These are phyloP conservation scores for Ceyx erithaca DNA, from an alignment of 2,797 vertebrate species.

Conservation along the genomic window DNA sequence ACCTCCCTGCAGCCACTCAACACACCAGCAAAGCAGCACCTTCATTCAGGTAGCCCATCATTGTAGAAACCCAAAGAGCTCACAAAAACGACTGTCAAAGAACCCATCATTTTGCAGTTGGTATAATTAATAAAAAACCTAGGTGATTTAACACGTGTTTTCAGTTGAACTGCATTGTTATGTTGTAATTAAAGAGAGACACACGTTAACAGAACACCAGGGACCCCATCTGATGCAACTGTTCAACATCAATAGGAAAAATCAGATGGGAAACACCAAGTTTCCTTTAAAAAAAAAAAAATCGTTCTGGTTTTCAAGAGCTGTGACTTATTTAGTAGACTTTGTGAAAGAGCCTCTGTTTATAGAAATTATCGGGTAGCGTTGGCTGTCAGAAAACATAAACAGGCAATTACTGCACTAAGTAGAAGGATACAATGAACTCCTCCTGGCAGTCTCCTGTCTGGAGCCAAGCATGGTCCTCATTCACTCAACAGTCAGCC, in stretches of 20 bases:
- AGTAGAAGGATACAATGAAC: constrained; percentile 10
- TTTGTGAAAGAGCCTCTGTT: constrained; percentile 41
- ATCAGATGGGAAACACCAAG: constrained; percentile 29
- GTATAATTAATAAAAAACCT: constrained; percentile 59
- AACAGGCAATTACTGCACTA: constrained; percentile 57
- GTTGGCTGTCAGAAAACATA: constrained; percentile 52
- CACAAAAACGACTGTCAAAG: constrained; percentile 57
- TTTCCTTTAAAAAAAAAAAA: constrained; percentile 16
- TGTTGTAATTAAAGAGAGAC: constrained; percentile 55
- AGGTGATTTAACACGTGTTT: constrained; percentile 56
- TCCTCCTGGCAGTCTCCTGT: constrained; percentile 24
- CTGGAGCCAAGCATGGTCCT: background rate
- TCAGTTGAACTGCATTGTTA: constrained; percentile 47
- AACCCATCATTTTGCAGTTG: constrained; percentile 69
- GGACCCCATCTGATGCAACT: constrained; percentile 33
- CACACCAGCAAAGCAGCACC: background rate
- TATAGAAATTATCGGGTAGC: constrained; percentile 45
- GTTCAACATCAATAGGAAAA: constrained; percentile 9
- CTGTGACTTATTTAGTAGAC: constrained; percentile 26
- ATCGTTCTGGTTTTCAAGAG: constrained; percentile 23
- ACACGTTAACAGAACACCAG: constrained; percentile 33
- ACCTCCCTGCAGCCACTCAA: background rate
- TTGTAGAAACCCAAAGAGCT: constrained; percentile 33
- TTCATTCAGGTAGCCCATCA: constrained; percentile 51
- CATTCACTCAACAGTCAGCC: background rate